Evolutionary conservation across 2,797 vertebrate species (phyloP), one percentile per base, ranked within the genome.

Genomic region (Novumbra hubbsi): DNA sequence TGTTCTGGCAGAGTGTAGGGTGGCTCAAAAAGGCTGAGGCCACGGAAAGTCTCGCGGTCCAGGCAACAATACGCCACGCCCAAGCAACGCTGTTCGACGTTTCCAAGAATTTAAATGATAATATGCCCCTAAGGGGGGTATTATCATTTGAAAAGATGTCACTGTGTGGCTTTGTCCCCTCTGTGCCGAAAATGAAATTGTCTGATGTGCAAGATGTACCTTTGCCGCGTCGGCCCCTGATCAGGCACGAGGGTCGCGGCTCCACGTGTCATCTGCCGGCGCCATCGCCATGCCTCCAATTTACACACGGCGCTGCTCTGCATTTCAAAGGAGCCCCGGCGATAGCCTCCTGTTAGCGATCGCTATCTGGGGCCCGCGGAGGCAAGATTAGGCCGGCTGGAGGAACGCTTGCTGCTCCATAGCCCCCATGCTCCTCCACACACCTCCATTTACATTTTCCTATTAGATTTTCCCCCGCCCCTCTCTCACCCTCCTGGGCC

Each of bases 161-260:
- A 91, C 92, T 89, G 89, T 91, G 90, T 57, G 80, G 84, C 87
- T 89, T 81, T 80, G 75, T 94, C 88, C 85, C 92, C 91, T 92
- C 91, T 93, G 93, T 87, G 93, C 92, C 87, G 93, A 92, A 94
- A 95, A 95, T 94, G 86, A 94, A 94, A 95, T 93, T 90, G 93
- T 94, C 92, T 93, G 90, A 94, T 95, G 94, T 93, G 91, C 84
- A 88, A 93, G 93, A 94, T 94, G 94, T 94, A 93, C 92, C 92
- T 94, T 93, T 91, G 91, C 91, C 84, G 87, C 88, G 88, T 88
- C n/a, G 87, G 88, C 85, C 90, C 91, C 89, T 88, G 91, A 90
- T 92, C 90, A 91, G 90, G 83, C 49, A 85, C 45, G 92, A 92
- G 93, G 94, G 93, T 94, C 90, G 75, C 64, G 77, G 89, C 76